phyloP scores from a whole-genome alignment of 2,113 vertebrate genomes.

The Alexandromys fortis region DNA sequence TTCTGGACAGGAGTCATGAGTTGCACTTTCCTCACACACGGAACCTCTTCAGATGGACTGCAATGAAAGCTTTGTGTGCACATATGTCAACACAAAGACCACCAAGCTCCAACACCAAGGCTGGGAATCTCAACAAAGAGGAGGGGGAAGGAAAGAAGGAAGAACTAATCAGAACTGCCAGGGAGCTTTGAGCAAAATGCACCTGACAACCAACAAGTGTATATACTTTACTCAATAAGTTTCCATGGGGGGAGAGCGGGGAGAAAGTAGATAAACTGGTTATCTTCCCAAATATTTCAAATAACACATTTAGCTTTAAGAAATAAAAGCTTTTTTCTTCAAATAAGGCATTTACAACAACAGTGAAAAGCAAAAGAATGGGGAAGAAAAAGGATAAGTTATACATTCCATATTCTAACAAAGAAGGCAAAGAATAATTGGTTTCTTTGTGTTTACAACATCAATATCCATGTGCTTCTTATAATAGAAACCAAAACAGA shows the following conservation, averaged over 20 bases:
- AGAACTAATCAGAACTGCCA: background rate
- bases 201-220: accelerated
- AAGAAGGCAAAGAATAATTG: background rate
- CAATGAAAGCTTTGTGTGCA: background rate
- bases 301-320: background rate
- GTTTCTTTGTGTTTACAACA: background rate
- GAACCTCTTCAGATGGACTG: background rate
- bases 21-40: accelerated
- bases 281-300: background rate
- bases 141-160: background rate
- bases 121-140: background rate
- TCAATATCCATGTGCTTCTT: background rate
- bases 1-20: background rate
- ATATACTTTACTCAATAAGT: accelerated
- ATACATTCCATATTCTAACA: background rate
- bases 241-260: accelerated
- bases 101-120: accelerated
- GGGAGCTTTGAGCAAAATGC: background rate
- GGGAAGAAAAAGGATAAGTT: background rate
- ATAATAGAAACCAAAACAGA: background rate
- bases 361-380: background rate
- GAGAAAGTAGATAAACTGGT: background rate
- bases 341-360: constrained; percentile 15
- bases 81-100: background rate
- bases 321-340: background rate